Conservation (phyloP, 2,113 vertebrate species). For the Ginglymostoma cirratum region DNA sequence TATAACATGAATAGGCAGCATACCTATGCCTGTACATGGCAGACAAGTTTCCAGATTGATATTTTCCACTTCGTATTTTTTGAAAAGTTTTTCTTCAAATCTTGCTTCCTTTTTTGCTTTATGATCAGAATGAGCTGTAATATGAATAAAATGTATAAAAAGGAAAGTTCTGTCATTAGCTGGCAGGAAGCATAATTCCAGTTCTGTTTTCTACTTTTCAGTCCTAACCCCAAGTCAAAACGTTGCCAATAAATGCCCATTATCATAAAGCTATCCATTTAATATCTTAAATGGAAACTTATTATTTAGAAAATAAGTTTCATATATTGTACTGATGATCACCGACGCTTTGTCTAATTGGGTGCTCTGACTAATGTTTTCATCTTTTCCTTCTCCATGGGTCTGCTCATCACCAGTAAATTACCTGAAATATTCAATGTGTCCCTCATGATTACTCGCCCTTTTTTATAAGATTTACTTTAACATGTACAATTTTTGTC, state of each 20-base stretch:
- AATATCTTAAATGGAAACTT: not conserved
- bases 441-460: not conserved
- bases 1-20: not conserved
- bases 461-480: not conserved
- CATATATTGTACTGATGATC: not conserved
- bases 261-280: not conserved
- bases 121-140: not conserved
- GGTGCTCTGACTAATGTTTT: not conserved
- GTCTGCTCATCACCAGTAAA: not conserved
- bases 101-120: not conserved
- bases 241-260: not conserved
- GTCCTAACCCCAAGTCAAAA: not conserved
- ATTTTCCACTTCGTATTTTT: not conserved
- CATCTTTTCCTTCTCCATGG: not conserved
- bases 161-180: not conserved
- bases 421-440: not conserved
- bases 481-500: not conserved
- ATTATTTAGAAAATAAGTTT: not conserved
- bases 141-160: not conserved
- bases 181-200: not conserved
- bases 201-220: not conserved
- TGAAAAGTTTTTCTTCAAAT: not conserved
- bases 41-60: not conserved
- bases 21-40: not conserved
- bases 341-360: not conserved